A percentile compares a stretch with the other conserved stretches of the same genome.
Evolutionary conservation across 2,888 invertebrate species (phyloP).

Genomic region (Seladonia tumulorum): DNA sequence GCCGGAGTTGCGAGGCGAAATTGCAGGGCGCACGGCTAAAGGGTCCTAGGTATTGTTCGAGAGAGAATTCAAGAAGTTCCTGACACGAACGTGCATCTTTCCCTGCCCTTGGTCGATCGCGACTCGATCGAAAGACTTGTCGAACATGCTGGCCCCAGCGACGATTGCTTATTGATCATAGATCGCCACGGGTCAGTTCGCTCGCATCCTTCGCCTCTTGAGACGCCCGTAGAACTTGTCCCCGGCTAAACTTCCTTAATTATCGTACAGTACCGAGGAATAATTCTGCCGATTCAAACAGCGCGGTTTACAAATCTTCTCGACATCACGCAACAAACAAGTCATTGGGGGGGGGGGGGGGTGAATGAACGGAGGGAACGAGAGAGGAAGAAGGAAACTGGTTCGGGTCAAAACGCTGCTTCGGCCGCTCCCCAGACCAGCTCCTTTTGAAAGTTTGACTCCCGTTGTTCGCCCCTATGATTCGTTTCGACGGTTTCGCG

Average conservation of each 20-base stretch:
- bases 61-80: slow-evolving; percentile 46
- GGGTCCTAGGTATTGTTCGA: slow-evolving; percentile 41
- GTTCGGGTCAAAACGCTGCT: neutral
- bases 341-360: slow-evolving; percentile 7
- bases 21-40: slow-evolving; percentile 28
- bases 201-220: neutral
- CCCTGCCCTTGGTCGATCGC: slow-evolving; percentile 6
- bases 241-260: slow-evolving; percentile 82
- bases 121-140: slow-evolving; percentile 39
- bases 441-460: slow-evolving; percentile 59
- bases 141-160: slow-evolving; percentile 27
- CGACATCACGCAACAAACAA: slow-evolving; percentile 68
- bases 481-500: slow-evolving; percentile 44
- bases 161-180: slow-evolving; percentile 5
- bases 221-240: slow-evolving; percentile 74
- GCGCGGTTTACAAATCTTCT: slow-evolving; percentile 65
- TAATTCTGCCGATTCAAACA: slow-evolving; percentile 71
- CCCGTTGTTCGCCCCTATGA: slow-evolving; percentile 44
- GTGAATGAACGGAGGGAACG: neutral
- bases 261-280: slow-evolving; percentile 77
- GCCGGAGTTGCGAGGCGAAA: slow-evolving; percentile 34
- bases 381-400: neutral
- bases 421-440: neutral
- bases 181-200: slow-evolving; percentile 12
- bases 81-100: slow-evolving; percentile 13